Conservation (phyloP, 2,888 invertebrate genomes). For the Helobdella robusta region DNA sequence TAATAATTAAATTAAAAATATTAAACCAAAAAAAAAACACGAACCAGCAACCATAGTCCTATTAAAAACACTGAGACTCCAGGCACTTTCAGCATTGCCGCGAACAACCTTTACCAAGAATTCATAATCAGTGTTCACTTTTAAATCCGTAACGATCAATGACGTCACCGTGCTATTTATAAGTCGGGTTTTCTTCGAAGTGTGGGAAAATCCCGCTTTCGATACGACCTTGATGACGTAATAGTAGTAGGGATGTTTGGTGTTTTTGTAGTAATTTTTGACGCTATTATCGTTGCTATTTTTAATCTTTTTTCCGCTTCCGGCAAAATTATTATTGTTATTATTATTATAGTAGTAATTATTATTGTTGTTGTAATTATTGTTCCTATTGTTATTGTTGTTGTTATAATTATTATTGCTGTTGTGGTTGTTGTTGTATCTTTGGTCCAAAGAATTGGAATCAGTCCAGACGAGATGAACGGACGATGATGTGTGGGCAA, state of each 20-base stretch:
- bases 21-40: no score
- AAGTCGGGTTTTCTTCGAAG: background rate
- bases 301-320: background rate
- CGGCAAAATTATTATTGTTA: background rate
- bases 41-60: conserved; percentile 65
- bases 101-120: conserved; percentile 73
- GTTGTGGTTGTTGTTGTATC: background rate
- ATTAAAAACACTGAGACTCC: conserved; percentile 90
- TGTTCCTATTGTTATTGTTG: background rate
- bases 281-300: no score
- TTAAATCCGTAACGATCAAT: conserved; percentile 36
- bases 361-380: conserved; percentile 2
- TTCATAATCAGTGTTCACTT: conserved; percentile 74
- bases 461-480: conserved; percentile 51
- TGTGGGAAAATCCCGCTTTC: background rate
- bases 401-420: background rate
- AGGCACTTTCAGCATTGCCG: conserved; percentile 72
- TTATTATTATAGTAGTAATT: background rate
- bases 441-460: background rate
- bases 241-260: background rate
- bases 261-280: background rate
- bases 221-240: conserved; percentile 7
- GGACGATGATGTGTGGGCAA: conserved; percentile 76
- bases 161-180: conserved; percentile 17
- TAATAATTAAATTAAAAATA: no score